These are phyloP conservation scores for Nebria ingens DNA, from an alignment of 1,140 invertebrate species.

Conservation along the genomic window DNA sequence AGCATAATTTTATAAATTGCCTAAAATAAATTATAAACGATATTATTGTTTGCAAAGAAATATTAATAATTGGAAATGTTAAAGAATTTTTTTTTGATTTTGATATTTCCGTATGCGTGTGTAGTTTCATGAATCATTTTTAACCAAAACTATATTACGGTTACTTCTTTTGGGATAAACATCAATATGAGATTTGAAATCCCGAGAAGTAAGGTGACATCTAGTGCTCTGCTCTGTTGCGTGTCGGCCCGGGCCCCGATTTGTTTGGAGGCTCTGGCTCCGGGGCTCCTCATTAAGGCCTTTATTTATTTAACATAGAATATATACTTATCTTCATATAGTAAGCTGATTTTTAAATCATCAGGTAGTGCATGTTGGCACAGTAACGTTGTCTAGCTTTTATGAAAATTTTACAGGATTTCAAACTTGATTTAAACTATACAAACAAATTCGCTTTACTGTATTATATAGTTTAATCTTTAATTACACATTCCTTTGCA, in stretches of 20 bases:
- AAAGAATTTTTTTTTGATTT: too few species aligned
- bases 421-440: too few species aligned
- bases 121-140: too few species aligned
- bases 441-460: too few species aligned
- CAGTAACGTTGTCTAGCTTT: conserved; percentile 1
- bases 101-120: too few species aligned
- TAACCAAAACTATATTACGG: too few species aligned
- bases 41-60: too few species aligned
- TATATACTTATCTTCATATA: not conserved
- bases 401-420: too few species aligned
- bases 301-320: not conserved
- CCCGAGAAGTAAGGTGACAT: not conserved
- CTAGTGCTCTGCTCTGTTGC: not conserved
- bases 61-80: too few species aligned
- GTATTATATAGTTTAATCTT: too few species aligned
- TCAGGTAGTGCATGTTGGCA: conserved; percentile 1
- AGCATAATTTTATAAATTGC: too few species aligned
- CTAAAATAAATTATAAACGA: too few species aligned
- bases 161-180: not conserved
- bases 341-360: not conserved
- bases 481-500: not conserved
- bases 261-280: conserved; percentile 1
- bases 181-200: not conserved
- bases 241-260: not conserved
- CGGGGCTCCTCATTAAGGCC: not conserved